Evolutionary conservation across 1,140 invertebrate species (phyloP), one percentile per base, ranked within the genome.

Genomic region (Bombus impatiens): DNA sequence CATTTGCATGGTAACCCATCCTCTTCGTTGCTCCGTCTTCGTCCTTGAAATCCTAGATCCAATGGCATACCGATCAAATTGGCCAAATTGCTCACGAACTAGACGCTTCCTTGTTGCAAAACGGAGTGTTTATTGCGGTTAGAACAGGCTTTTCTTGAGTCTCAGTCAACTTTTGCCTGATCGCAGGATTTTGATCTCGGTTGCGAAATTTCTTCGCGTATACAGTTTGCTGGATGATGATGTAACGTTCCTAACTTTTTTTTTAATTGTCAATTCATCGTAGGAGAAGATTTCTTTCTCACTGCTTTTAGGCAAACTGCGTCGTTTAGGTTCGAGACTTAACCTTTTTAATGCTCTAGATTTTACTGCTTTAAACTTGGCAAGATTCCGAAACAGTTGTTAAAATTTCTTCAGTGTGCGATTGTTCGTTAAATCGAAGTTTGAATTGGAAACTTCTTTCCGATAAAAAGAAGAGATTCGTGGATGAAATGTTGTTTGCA

Each of bases 31-130:
- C 1, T 44, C 5, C n/a, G n/a, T 42, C 28, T 42, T n/a, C 37
- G 53, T 79, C 68, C 83, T 80, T 85, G 83, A 28, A 32, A 12
- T 80, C 53, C 68, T 59, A 67, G 67, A 42, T 72, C 82, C 76
- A 40, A 28, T 42, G 44, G 77, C 77, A 80, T 85, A 40, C 77
- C 83, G 67, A 80, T 80, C 65, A 72, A 80, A 85, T 85, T 80
- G 40, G 25, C 3, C 77, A 44, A 71, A 71, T 47, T 59, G 74
- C n/a, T 62, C 37, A 25, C 35, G 3, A 22, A 25, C 71, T 53
- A 53, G 47, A 2, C 47, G 47, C 18, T 84, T 84, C 65, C 75
- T 78, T 22, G 32, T 68, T n/a, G n/a, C 5, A 72, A 72, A 25
- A 3, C 18, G 1, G 8, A 67, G 42, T 25, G 28, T 28, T 71